These are phyloP conservation scores for Caenorhabditis sp. DNA, from an alignment of 2,888 invertebrate species.

Conservation along the genomic window DNA sequence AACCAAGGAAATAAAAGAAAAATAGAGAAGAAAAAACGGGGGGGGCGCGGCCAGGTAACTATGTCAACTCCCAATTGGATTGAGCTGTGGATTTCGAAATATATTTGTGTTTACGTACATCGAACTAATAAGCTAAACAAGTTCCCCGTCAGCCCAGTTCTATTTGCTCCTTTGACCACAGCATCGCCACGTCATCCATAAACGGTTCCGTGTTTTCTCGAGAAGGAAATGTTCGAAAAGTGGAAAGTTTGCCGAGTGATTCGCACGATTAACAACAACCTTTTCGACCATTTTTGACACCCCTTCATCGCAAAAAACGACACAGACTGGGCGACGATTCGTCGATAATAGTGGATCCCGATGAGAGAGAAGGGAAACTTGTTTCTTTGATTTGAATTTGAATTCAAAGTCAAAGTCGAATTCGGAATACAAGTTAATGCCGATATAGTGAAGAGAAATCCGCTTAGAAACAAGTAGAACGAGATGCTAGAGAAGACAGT, in stretches of 20 bases:
- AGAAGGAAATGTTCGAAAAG: background rate
- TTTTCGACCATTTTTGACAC: background rate
- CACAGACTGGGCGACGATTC: background rate
- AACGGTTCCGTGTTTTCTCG: background rate
- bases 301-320: background rate
- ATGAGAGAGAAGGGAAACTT: background rate
- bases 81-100: no score
- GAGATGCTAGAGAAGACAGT: no score
- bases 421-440: no score
- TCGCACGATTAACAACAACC: slow-evolving; percentile 12
- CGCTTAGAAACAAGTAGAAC: no score
- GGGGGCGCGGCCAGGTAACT: no score
- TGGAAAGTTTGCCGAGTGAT: slow-evolving; percentile 13
- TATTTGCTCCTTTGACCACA: background rate
- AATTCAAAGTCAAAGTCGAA: no score
- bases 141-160: background rate
- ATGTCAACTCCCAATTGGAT: background rate
- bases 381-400: background rate
- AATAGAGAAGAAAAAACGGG: no score
- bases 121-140: background rate
- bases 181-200: background rate
- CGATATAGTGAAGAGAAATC: no score
- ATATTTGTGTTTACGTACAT: background rate
- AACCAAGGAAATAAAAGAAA: no score
- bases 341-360: background rate